Evolutionary conservation across 2,113 vertebrate genomes (phyloP), one percentile per base, ranked within the genome.

Genomic region (Chascanopsetta lugubris): DNA sequence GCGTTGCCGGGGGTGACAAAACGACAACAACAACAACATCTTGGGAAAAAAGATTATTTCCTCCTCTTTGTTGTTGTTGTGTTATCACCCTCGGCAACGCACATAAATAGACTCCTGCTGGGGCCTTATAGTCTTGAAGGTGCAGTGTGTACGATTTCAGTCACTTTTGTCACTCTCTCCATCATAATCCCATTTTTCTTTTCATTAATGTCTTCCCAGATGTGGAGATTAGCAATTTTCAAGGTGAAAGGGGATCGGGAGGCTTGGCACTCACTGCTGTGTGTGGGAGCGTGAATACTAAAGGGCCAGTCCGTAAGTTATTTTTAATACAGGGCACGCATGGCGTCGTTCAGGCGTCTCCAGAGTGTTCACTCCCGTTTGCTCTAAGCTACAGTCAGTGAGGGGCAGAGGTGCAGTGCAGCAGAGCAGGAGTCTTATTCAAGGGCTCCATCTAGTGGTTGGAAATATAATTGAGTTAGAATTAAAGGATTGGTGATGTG

Each of bases 391-490:
- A 53, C 47, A 57, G 29, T 26, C n/a, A 6, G 46, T 20, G 34
- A 72, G 59, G 34, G 18, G 53, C 56, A 51, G 22, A 29, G 24
- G 17, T 9, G 25, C 60, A 20, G 45, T 12, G 21, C 42, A 58
- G 60, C 30, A 15, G 24, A 2, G 21, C 12, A 9, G 1, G 21
- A 61, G 12, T 21, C 65, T 77, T 68, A 25, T 72, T 40, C 42
- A 27, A 78, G 20, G 73, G 63, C 83, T 21, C 87, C 84, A 85
- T 75, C 89, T 86, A 69, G 83, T 87, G 88, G 84, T 3, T 3
- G 13, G 4, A 17, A 8, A 6, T 51, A 50, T 4, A 25, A 6
- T 22, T 7, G 20, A 20, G 7, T 8, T 21, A 4, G 2, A 8
- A 8, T 38, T 38, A 17, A 38, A 38, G 12, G 13, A 1, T 45